phyloP scores from a whole-genome alignment of 2,113 vertebrate genomes.

The Macaca nemestrina region DNA sequence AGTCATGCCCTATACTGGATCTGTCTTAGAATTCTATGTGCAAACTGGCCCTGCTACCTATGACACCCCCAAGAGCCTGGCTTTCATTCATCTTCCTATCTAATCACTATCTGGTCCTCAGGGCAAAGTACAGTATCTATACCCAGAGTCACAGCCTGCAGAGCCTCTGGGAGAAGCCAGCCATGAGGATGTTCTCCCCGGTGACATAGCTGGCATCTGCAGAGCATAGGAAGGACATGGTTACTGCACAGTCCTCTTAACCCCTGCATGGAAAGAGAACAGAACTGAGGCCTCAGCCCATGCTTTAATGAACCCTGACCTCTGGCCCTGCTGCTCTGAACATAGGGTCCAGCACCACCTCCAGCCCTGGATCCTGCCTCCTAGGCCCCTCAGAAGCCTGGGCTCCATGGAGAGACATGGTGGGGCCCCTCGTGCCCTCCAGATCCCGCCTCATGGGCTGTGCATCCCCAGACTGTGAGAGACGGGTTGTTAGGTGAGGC shows the following conservation, averaged over 20 bases:
- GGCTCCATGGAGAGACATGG: background rate
- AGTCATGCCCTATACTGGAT: background rate
- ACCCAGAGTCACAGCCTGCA: background rate
- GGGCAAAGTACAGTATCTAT: background rate
- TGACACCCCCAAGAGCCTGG: background rate
- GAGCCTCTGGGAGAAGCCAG: conserved; percentile 69
- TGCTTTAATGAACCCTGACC: background rate
- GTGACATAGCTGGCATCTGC: conserved; percentile 85
- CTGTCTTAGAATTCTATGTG: background rate
- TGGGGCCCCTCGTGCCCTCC: background rate
- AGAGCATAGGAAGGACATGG: conserved; percentile 86
- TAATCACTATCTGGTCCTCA: background rate
- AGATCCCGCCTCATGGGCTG: background rate
- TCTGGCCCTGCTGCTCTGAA: background rate
- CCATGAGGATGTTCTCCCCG: conserved; percentile 83
- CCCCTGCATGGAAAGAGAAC: conserved; percentile 73
- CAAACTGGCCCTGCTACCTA: background rate
- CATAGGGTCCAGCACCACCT: background rate
- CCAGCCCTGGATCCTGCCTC: background rate
- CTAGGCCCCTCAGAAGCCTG: background rate
- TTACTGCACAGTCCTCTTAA: conserved; percentile 84
- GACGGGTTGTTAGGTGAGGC: background rate
- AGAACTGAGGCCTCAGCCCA: background rate
- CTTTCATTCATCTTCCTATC: background rate
- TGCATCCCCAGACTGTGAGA: background rate